phyloP scores from a whole-genome alignment of 2,888 invertebrate species.

The Drepanosiphum platanoidis region DNA sequence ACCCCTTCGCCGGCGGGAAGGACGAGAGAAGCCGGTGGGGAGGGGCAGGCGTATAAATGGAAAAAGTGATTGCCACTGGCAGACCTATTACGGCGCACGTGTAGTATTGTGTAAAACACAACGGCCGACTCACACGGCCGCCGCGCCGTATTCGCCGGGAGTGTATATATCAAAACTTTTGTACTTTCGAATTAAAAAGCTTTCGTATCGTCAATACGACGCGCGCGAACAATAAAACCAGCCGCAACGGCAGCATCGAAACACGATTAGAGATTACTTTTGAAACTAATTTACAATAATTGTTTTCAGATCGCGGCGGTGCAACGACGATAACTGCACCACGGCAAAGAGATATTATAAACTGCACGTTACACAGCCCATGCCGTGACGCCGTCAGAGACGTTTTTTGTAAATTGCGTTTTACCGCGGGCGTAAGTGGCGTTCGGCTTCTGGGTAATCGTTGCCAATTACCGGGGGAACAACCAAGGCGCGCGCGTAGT shows the following conservation, averaged over 20 bases:
- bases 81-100: slow-evolving; percentile 17
- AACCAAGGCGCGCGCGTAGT: neutral
- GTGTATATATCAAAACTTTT: slow-evolving; percentile 34
- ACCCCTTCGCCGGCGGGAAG: neutral
- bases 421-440: too few relatives aligned
- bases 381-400: neutral
- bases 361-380: too few relatives aligned
- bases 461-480: slow-evolving; percentile 32
- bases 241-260: neutral
- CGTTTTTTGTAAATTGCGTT: slow-evolving; percentile 4
- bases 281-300: slow-evolving; percentile 16
- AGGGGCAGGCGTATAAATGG: slow-evolving; percentile 40
- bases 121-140: neutral
- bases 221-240: neutral
- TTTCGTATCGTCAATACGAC: neutral
- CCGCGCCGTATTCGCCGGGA: neutral
- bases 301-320: neutral
- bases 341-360: too few relatives aligned
- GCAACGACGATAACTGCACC: neutral
- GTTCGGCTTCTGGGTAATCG: slow-evolving; percentile 19
- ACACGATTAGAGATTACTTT: slow-evolving; percentile 21
- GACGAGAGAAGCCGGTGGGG: neutral
- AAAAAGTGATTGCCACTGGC: slow-evolving; percentile 53
- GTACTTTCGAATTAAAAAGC: slow-evolving; percentile 32
- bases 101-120: slow-evolving; percentile 3